Percentiles rank a stretch among this genome's conserved stretches.
Conservation (phyloP, 2,797 vertebrate genomes). For the Otus scops region DNA sequence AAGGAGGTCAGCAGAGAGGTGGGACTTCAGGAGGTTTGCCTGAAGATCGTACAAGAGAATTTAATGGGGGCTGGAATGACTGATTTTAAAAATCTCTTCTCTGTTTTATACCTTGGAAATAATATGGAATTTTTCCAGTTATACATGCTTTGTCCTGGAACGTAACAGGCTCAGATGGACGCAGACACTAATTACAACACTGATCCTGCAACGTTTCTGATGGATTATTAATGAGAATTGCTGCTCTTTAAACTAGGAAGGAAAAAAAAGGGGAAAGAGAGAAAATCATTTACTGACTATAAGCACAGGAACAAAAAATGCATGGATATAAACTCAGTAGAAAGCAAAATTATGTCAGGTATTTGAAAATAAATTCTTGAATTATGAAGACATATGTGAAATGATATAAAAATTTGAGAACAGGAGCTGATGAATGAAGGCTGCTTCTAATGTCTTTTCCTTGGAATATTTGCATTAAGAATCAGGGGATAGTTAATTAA, state of each 20-base stretch:
- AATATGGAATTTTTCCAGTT: neutral
- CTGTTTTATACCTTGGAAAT: neutral
- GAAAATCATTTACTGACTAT: neutral
- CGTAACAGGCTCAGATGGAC: constrained; percentile 15
- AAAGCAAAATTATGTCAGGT: neutral
- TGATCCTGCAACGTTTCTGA: constrained; percentile 33
- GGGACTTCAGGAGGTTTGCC: neutral
- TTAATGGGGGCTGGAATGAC: neutral
- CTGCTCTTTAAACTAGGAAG: constrained; percentile 2
- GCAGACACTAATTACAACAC: constrained; percentile 13
- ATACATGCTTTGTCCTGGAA: neutral
- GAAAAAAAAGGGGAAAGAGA: neutral
- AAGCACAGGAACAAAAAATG: neutral
- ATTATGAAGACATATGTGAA: constrained; percentile 3
- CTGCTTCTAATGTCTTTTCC: constrained; percentile 20
- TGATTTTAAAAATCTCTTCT: neutral
- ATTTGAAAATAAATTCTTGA: constrained; percentile 24
- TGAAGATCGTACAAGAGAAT: neutral
- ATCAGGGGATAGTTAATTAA: constrained; percentile 23
- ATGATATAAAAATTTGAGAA: neutral
- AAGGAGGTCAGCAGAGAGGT: neutral
- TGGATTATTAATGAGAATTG: constrained; percentile 54
- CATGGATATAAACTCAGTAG: neutral
- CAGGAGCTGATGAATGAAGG: constrained; percentile 1
- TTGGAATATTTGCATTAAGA: constrained; percentile 20